Conservation (phyloP, 2,888 invertebrate species). For the Phrixothrix hirtus region DNA sequence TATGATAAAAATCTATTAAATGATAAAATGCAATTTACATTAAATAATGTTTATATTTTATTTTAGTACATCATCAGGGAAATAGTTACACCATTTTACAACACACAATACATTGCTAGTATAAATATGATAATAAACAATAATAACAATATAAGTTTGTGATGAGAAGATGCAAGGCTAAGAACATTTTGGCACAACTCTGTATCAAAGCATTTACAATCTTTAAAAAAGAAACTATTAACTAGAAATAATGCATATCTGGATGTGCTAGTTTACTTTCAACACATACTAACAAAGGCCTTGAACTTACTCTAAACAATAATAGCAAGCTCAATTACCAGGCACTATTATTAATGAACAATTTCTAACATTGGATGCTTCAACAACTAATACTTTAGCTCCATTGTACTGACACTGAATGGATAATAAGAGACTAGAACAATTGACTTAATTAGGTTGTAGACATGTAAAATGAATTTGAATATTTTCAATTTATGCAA, state of each 20-base stretch:
- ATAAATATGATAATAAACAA: conserved; percentile 53
- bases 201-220: conserved; percentile 35
- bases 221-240: conserved; percentile 15
- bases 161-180: conserved; percentile 29
- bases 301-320: conserved; percentile 23
- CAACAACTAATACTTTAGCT: conserved; percentile 25
- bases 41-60: conserved; percentile 29
- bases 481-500: conserved; percentile 14
- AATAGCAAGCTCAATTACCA: too few relatives aligned
- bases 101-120: conserved; percentile 53
- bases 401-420: conserved; percentile 34
- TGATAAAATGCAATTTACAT: conserved; percentile 10
- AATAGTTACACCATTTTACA: conserved; percentile 55
- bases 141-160: conserved; percentile 48
- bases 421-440: conserved; percentile 38
- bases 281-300: conserved; percentile 26
- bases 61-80: conserved; percentile 47
- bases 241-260: conserved; percentile 21
- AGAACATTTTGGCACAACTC: conserved; percentile 54
- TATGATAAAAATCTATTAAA: conserved; percentile 5
- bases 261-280: conserved; percentile 12
- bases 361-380: conserved; percentile 21
- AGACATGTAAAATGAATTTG: conserved; percentile 35
- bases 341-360: conserved; percentile 26
- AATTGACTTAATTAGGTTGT: conserved; percentile 35